A percentile compares a stretch with the other conserved stretches of the same genome.
These are phyloP conservation scores for Ispidina lecontei DNA, from an alignment of 2,797 vertebrate species.

Conservation along the genomic window DNA sequence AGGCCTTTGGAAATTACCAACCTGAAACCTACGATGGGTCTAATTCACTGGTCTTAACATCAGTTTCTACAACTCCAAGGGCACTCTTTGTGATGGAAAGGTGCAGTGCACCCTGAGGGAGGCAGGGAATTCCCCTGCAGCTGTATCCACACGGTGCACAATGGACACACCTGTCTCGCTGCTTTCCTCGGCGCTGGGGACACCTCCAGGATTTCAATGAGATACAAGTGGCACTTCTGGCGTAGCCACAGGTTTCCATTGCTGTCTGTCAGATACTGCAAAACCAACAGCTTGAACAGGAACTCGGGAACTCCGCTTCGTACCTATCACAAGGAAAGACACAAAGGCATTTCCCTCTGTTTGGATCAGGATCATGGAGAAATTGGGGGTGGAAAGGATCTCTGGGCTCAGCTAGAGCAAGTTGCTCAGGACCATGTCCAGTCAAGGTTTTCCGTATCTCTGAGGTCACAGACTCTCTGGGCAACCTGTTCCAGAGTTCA, in stretches of 20 bases:
- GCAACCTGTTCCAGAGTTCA: background rate
- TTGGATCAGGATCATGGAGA: background rate
- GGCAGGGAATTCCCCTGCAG: background rate
- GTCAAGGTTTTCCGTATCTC: background rate
- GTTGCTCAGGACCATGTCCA: background rate
- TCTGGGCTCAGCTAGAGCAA: background rate
- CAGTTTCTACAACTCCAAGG: background rate
- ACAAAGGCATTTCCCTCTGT: background rate
- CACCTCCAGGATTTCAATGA: slow-evolving; percentile 87
- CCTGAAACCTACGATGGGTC: background rate
- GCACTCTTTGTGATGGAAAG: background rate
- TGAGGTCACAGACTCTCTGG: background rate
- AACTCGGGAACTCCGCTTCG: slow-evolving; percentile 88
- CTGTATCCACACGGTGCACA: background rate
- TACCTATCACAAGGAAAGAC: slow-evolving; percentile 77
- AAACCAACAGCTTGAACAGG: slow-evolving; percentile 91
- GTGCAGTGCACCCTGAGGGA: rapidly evolving
- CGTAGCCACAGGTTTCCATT: slow-evolving; percentile 92
- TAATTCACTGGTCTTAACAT: background rate
- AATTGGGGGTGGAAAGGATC: background rate
- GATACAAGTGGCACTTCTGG: slow-evolving; percentile 85
- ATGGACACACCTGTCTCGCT: slow-evolving; percentile 46
- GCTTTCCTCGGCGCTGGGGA: slow-evolving; percentile 44
- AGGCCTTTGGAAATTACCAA: background rate
- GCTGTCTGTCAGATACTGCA: slow-evolving; percentile 87